Evolutionary conservation across 2,888 invertebrate genomes (phyloP).

Genomic region (Xestia c-nigrum): DNA sequence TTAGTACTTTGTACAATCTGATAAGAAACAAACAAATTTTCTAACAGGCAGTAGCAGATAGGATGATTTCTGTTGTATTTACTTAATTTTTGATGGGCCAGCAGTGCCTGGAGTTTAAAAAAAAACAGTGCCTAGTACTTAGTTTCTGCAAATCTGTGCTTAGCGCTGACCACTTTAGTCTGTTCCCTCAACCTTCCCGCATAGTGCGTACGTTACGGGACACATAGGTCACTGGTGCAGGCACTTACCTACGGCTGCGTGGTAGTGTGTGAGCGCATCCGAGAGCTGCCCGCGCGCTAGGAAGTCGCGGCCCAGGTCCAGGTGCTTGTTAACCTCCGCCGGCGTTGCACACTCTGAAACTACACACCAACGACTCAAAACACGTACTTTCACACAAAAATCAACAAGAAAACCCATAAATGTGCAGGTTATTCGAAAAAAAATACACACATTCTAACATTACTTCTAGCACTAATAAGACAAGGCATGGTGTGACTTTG

Average conservation of each 20-base stretch:
- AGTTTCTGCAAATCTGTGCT: conserved; percentile 1
- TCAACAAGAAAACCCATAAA: conserved; percentile 67
- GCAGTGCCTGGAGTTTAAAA: neutral
- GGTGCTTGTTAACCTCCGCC: conserved; percentile 97
- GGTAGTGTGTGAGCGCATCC: conserved; percentile 99
- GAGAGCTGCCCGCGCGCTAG: conserved; percentile 97
- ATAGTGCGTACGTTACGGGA: neutral
- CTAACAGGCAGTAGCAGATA: neutral
- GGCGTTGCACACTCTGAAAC: conserved; percentile 93
- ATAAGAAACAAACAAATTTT: conserved; percentile 7
- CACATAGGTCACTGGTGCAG: conserved; percentile 29
- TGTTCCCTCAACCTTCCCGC: neutral
- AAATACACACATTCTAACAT: conserved; percentile 91
- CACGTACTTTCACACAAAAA: conserved; percentile 68
- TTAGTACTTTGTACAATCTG: conserved; percentile 20
- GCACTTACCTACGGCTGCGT: conserved; percentile 97
- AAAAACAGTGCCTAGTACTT: neutral
- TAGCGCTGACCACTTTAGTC: neutral
- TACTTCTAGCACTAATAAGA: conserved; percentile 92
- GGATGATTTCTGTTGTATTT: neutral
- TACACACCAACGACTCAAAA: conserved; percentile 78
- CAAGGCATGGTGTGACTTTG: conserved; percentile 92
- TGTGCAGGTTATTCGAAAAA: conserved; percentile 67
- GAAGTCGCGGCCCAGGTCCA: conserved; percentile 98
- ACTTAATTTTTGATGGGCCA: neutral